Base-by-base conservation (phyloP, 2,797 vertebrate genomes). In the Anolis apletophallus region DNA sequence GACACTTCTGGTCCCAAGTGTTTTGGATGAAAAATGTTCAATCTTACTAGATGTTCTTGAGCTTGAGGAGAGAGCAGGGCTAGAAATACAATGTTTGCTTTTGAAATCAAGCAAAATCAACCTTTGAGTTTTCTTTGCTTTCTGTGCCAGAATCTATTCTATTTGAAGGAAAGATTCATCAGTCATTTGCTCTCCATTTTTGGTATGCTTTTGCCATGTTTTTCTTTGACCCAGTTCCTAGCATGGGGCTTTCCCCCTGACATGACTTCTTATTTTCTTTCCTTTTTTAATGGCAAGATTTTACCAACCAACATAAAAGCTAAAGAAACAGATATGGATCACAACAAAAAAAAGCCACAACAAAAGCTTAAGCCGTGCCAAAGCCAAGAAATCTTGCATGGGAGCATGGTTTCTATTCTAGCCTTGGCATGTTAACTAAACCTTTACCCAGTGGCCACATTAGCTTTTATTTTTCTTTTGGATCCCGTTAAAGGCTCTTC, bases 341-440 rank as follows among this genome's bases (percentile, higher is more conserved):
- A 46, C 32, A 5, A 11, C 10, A 50, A 6, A 3, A 3, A 21
- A 17, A 19, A 64, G 17, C 59, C 46, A 40, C 73, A 34, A 89
- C 79, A 1, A 81, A 91, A 88, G 26, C 54, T 2, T 74, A 4
- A 0, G 0, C n/a, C 26, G 23, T 34, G 21, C 19, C 36, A 5
- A 72, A 59, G 59, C 73, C 57, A 54, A 71, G 59, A 74, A 78
- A 73, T 19, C 2, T 29, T 36, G 16, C n/a, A 79, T 0, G 1
- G 57, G 40, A 75, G 32, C 89, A 61, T 87, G 83, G 86, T 77
- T 80, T 3, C 1, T 84, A 2, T 77, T 89, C 36, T 5, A 78
- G 19, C 5, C 80, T 19, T 81, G 74, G 13, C 57, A 88, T 69
- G 64, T 52, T 76, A 29, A 36, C 36, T 78, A 40, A 78, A 67